A percentile compares a stretch with the other conserved stretches of the same genome.
phyloP scores from a whole-genome alignment of 2,113 vertebrate species.

The Hydrolagus affinis region DNA sequence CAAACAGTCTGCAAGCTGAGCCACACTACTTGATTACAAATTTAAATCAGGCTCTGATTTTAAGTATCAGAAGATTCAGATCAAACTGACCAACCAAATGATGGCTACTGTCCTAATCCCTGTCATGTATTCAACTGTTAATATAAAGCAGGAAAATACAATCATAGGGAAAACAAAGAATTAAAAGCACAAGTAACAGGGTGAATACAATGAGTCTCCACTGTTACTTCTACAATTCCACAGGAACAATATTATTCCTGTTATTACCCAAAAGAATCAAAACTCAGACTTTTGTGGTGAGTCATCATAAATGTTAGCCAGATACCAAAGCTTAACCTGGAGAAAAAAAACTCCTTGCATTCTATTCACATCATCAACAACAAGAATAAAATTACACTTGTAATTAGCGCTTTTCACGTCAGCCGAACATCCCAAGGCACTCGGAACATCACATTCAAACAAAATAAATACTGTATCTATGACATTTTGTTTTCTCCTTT shows the following conservation, averaged over 20 bases:
- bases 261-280: slow-evolving; percentile 13
- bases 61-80: background rate
- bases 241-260: background rate
- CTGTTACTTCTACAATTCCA: slow-evolving; percentile 7
- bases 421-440: too few species aligned
- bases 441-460: too few species aligned
- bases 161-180: background rate
- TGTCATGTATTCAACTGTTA: background rate
- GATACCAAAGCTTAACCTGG: background rate
- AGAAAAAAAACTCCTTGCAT: background rate
- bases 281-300: background rate
- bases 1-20: background rate
- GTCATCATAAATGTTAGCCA: too few species aligned
- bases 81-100: background rate
- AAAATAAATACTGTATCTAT: too few species aligned
- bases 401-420: too few species aligned
- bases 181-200: background rate
- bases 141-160: background rate
- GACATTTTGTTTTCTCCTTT: too few species aligned
- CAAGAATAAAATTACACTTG: too few species aligned
- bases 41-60: background rate
- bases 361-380: too few species aligned
- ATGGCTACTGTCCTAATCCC: slow-evolving; percentile 13
- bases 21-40: background rate
- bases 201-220: background rate